These are phyloP conservation scores for Podarcis siculus DNA, from an alignment of 2,797 vertebrate genomes.

Conservation along the genomic window DNA sequence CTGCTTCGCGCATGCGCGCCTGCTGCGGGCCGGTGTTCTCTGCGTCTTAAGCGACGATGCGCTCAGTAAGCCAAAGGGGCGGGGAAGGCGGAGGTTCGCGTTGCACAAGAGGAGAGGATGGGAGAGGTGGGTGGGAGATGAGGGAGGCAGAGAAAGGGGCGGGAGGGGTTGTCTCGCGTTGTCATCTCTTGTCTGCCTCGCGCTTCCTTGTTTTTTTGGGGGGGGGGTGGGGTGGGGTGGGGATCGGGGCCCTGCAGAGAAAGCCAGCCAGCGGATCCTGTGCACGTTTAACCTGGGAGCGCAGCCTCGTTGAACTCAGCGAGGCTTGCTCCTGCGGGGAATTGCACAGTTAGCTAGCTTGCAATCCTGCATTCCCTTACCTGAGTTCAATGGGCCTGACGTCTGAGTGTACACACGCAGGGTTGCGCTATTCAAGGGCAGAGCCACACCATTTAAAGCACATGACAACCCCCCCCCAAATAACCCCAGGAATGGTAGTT, in stretches of 20 bases:
- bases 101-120: too few species aligned
- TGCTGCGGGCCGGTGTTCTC: too few species aligned
- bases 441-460: too few species aligned
- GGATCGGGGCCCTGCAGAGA: background rate
- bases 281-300: too few species aligned
- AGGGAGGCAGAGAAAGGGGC: too few species aligned
- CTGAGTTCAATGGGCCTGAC: too few species aligned
- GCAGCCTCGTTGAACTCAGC: background rate
- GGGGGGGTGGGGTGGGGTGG: background rate
- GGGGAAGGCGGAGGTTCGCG: background rate
- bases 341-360: background rate
- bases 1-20: background rate
- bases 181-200: background rate
- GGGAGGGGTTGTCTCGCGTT: background rate
- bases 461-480: too few species aligned
- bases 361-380: too few species aligned
- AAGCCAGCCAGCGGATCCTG: background rate
- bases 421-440: too few species aligned
- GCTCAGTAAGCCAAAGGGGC: background rate
- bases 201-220: background rate
- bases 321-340: background rate
- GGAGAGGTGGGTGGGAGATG: background rate
- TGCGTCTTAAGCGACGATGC: background rate
- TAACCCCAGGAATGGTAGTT: too few species aligned
- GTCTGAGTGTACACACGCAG: too few species aligned